A percentile compares a stretch with the other conserved stretches of the same genome.
These are phyloP conservation scores for Synanthedon formicaeformis DNA, from an alignment of 2,888 invertebrate genomes.

Conservation along the genomic window DNA sequence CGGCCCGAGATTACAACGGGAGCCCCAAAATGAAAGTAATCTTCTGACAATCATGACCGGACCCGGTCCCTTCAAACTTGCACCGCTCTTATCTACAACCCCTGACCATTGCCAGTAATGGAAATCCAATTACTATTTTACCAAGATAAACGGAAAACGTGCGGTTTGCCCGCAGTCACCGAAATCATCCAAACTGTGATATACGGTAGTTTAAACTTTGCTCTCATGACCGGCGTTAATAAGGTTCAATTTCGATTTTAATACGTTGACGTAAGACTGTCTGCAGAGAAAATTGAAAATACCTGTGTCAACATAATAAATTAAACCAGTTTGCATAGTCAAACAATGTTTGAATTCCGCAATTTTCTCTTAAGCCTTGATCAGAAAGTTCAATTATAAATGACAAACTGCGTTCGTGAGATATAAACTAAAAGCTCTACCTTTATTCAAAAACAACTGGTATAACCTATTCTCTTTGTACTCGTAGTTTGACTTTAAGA, in stretches of 20 bases:
- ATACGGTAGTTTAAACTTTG: not conserved
- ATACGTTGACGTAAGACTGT: not conserved
- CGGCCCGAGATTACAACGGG: slow-evolving; percentile 27
- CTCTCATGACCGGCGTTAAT: not conserved
- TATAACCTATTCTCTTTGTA: too few species aligned
- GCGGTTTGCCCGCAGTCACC: slow-evolving; percentile 17
- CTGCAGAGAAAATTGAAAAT: not conserved
- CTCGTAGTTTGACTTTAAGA: too few species aligned
- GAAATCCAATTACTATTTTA: slow-evolving; percentile 57
- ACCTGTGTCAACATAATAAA: not conserved
- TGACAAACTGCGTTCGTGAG: too few species aligned
- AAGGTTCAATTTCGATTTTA: not conserved
- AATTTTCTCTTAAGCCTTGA: too few species aligned
- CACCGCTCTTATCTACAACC: slow-evolving; percentile 40
- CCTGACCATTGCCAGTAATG: slow-evolving; percentile 48
- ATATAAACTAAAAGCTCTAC: too few species aligned
- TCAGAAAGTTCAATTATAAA: too few species aligned
- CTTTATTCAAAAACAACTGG: too few species aligned
- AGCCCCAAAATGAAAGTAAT: slow-evolving; percentile 38
- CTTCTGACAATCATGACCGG: slow-evolving; percentile 37
- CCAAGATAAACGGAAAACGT: slow-evolving; percentile 45
- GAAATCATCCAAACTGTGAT: not conserved
- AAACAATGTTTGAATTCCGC: too few species aligned
- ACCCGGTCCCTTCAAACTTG: slow-evolving; percentile 28
- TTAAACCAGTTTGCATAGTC: not conserved